These are phyloP conservation scores for Holothuria glaberrima DNA, from an alignment of 35 echinoderm and acorn worm species.

Conservation along the genomic window DNA sequence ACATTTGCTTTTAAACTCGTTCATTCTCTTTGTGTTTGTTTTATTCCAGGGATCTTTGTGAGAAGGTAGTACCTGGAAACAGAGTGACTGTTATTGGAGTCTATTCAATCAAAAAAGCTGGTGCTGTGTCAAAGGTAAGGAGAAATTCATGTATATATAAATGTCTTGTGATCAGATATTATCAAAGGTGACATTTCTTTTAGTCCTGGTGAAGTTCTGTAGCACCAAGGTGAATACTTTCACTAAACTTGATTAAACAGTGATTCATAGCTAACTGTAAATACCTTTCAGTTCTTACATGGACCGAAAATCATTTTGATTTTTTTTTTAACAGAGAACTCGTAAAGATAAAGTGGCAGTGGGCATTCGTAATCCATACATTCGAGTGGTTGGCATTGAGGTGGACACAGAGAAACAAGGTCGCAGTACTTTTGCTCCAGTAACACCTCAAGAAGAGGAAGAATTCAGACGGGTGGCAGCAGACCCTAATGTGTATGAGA, in stretches of 20 bases:
- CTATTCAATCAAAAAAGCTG: conserved; percentile 96
- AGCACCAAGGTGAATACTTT: too few species aligned
- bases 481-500: conserved; percentile 88
- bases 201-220: too few species aligned
- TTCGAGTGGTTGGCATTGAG: conserved; percentile 85
- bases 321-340: conserved; percentile 68
- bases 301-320: too few species aligned
- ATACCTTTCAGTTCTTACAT: background rate
- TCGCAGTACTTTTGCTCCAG: conserved; percentile 66
- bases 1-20: too few species aligned
- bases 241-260: too few species aligned
- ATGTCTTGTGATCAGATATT: too few species aligned
- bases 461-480: conserved; percentile 88
- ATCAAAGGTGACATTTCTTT: too few species aligned
- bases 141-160: background rate
- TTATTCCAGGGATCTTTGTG: conserved; percentile 84
- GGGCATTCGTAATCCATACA: conserved; percentile 84
- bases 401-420: conserved; percentile 86
- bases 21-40: conserved; percentile 27
- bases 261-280: too few species aligned
- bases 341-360: conserved; percentile 81
- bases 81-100: conserved; percentile 95
- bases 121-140: conserved; percentile 89
- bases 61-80: conserved; percentile 96
- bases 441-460: conserved; percentile 91